Evolutionary conservation across 2,113 vertebrate species (phyloP), one percentile per base, ranked within the genome.

Genomic region (Romanogobio albipinnatus): DNA sequence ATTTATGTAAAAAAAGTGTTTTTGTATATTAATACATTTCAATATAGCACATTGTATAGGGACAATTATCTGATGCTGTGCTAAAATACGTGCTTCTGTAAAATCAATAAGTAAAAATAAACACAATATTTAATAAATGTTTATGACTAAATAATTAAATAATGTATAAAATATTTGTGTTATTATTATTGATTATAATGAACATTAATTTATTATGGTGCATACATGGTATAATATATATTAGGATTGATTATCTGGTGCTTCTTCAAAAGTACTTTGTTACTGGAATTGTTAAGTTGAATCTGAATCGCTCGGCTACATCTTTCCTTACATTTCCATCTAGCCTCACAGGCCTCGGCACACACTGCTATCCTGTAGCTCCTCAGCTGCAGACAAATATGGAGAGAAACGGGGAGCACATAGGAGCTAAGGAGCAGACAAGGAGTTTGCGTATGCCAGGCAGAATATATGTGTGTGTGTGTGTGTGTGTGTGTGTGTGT

Each of bases 311-410:
- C 9, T 11, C 19, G 11, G 15, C 36, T 43, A 43, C 1, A 26
- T 53, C 8, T 53, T 24, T 33, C 76, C 59, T 59, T 53, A 17
- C 9, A n/a, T 77, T 59, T 59, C 33, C 22, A 14, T 43, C 22
- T 24, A 33, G 51, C 11, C 36, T 43, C 36, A 39, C 75, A 36
- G 29, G 51, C 51, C 29, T 11, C 56, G 51, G 51, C 51, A 58
- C 33, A 61, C 33, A 14, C 8, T 61, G 19, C 11, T 43, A 43
- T 14, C 76, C 56, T 78, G 76, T n/a, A 78, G 53, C 53, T 78
- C 19, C 53, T 43, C 76, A 78, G 76, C 33, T 59, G 33, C 33
- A 43, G 19, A 77, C 13, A 77, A 77, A 77, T 77, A n/a, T 77
- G 53, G 33, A 43, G 33, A 24, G 56, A 71, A 43, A 39, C 36